Conservation (phyloP, 2,797 vertebrate genomes). For the Parauchenoglanis ngamensis region DNA sequence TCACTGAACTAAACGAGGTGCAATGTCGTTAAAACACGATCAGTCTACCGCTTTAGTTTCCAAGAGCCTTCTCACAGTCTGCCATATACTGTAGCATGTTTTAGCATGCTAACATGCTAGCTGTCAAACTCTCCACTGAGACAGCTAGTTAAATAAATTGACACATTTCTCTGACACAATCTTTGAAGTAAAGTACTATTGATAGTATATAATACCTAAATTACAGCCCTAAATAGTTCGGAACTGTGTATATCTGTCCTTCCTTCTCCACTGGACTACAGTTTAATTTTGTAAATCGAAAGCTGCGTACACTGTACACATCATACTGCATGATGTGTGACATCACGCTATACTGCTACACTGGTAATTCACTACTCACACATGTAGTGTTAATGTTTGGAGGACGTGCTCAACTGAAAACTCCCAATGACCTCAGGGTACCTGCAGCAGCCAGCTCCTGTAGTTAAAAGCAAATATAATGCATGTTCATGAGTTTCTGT, state of each 20-base stretch:
- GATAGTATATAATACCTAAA: not conserved
- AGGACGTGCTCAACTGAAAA: not conserved
- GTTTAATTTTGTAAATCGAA: not conserved
- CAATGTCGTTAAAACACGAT: not conserved
- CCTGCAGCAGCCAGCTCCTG: not conserved
- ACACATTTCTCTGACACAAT: too few species aligned
- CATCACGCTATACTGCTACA: too few species aligned
- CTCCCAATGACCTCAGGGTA: not conserved
- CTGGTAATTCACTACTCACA: too few species aligned
- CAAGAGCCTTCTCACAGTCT: not conserved
- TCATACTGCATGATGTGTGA: too few species aligned
- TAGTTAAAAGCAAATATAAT: not conserved
- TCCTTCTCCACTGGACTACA: not conserved
- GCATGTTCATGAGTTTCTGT: not conserved
- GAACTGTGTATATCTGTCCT: not conserved
- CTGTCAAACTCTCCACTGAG: not conserved
- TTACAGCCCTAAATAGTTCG: not conserved
- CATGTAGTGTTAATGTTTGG: not conserved
- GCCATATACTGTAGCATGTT: not conserved
- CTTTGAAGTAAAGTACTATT: not conserved
- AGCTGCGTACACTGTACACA: too few species aligned
- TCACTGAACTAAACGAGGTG: not conserved
- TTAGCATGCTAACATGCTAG: constrained; percentile 16
- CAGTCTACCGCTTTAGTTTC: not conserved
- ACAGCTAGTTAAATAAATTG: not conserved